Conservation (phyloP, 2,888 invertebrate genomes). For the Trichopria drosophilae region DNA sequence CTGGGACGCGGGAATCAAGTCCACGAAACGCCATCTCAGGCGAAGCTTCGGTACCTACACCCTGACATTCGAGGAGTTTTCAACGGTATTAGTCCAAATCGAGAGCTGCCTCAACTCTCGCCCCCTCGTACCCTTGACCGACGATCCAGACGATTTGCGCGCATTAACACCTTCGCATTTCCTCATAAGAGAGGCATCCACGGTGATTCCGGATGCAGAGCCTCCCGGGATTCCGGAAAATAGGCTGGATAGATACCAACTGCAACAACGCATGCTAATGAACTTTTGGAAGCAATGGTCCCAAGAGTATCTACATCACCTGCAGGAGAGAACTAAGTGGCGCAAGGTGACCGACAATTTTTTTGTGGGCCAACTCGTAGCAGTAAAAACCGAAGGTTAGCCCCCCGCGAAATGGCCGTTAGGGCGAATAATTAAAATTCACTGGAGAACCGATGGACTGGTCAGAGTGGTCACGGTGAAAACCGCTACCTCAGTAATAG, state of each 20-base stretch:
- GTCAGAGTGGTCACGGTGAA: conserved; percentile 29
- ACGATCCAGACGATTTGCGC: no score
- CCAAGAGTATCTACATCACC: conserved; percentile 27
- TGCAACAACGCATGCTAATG: conserved; percentile 12
- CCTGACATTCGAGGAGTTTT: no score
- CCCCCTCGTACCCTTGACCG: no score
- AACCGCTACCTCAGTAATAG: conserved; percentile 13
- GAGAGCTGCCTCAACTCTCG: no score
- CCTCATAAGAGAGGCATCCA: no score
- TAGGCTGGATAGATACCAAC: no score
- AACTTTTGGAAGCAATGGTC: conserved; percentile 30
- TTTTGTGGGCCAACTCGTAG: conserved; percentile 25
- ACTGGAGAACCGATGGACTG: conserved; percentile 26
- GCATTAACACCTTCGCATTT: no score
- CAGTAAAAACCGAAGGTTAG: conserved; percentile 23
- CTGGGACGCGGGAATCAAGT: neutral
- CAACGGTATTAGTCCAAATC: no score
- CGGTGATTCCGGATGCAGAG: no score
- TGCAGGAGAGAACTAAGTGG: conserved; percentile 30
- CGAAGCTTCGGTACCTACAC: no score
- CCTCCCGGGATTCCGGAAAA: no score
- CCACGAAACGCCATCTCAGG: no score
- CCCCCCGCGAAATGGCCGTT: conserved; percentile 31
- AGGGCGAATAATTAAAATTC: conserved; percentile 23
- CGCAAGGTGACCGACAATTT: conserved; percentile 15